A percentile compares a stretch with the other conserved stretches of the same genome.
Evolutionary conservation across 2,888 invertebrate genomes (phyloP).

Genomic region (Panopea generosa): DNA sequence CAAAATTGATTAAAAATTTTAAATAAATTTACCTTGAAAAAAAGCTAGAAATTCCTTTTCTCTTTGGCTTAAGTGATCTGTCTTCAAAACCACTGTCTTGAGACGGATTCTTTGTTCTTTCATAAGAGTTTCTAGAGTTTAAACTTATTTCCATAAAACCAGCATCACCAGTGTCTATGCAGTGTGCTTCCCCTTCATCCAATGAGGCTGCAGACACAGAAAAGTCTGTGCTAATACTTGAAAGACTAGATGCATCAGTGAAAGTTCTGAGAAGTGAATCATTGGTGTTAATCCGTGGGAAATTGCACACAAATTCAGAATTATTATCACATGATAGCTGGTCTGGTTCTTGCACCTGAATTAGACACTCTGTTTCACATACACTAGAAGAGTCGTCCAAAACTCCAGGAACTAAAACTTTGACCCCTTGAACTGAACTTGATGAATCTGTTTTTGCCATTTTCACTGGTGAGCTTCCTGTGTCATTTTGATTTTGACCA

Average conservation of each 20-base stretch:
- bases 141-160: conserved; percentile 82
- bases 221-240: conserved; percentile 82
- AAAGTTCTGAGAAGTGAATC: conserved; percentile 72
- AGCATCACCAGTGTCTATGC: conserved; percentile 79
- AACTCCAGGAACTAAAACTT: conserved; percentile 37
- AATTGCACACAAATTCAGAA: conserved; percentile 74
- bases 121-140: conserved; percentile 80
- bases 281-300: conserved; percentile 67
- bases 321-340: conserved; percentile 74
- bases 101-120: conserved; percentile 73
- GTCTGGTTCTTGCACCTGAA: conserved; percentile 70
- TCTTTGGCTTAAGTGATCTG: conserved; percentile 73
- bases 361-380: conserved; percentile 68
- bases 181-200: conserved; percentile 73
- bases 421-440: conserved; percentile 47
- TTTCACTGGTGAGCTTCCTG: conserved; percentile 58
- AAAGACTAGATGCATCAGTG: conserved; percentile 81
- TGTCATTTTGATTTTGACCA: conserved; percentile 26
- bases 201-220: conserved; percentile 79
- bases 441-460: conserved; percentile 53
- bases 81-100: conserved; percentile 77
- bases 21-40: conserved; percentile 70
- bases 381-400: conserved; percentile 66
- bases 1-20: no score
- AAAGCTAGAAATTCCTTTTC: conserved; percentile 74